Evolutionary conservation across 2,888 invertebrate genomes (phyloP).

Genomic region (Drosophila robusta): DNA sequence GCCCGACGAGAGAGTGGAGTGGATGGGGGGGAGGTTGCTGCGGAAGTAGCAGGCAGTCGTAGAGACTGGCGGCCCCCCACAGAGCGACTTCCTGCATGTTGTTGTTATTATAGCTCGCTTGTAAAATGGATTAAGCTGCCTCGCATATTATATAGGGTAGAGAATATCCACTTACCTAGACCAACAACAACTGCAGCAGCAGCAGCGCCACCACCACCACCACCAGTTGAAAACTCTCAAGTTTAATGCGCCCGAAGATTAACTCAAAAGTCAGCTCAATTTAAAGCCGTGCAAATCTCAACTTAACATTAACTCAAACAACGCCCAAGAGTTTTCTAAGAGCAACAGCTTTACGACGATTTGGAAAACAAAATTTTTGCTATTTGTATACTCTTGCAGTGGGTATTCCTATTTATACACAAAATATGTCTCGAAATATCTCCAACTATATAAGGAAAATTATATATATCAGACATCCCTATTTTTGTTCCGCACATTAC

Average conservation of each 20-base stretch:
- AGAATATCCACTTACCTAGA: neutral
- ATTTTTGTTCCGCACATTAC: too few species aligned
- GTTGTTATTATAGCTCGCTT: constrained; percentile 26
- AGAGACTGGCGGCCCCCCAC: constrained; percentile 18
- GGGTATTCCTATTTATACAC: too few species aligned
- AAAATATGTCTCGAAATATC: too few species aligned
- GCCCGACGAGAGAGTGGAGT: neutral
- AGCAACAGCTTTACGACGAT: too few species aligned
- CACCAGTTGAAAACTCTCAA: neutral
- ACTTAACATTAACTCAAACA: neutral
- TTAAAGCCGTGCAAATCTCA: neutral
- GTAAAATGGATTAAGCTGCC: constrained; percentile 60
- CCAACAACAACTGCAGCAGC: neutral
- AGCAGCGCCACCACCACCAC: too few species aligned
- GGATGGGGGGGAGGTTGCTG: neutral
- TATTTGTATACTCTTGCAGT: too few species aligned
- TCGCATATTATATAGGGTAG: neutral
- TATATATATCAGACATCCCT: too few species aligned
- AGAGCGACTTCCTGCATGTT: constrained; percentile 11
- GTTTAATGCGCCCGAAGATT: neutral
- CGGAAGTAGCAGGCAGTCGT: constrained; percentile 2
- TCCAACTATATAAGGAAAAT: too few species aligned
- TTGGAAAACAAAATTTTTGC: too few species aligned
- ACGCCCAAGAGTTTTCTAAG: too few species aligned
- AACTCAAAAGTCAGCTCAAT: neutral